Conservation (phyloP, 2,797 vertebrate species). For the Periophthalmus magnuspinnatus region DNA sequence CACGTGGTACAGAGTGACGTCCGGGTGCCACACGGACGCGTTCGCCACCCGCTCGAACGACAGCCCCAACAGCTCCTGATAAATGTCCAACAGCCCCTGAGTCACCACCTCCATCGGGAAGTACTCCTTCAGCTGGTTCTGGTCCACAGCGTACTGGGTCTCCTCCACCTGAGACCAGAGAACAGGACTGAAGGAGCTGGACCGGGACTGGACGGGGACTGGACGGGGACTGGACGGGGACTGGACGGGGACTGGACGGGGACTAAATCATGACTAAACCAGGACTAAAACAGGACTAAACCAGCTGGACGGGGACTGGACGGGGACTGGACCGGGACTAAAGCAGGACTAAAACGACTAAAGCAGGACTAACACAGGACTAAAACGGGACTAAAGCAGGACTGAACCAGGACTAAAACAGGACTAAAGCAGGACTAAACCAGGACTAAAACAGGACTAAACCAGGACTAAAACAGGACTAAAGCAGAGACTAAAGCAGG, state of each 20-base stretch:
- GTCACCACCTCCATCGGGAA: constrained; percentile 98
- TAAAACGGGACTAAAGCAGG: not conserved
- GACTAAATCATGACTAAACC: not conserved
- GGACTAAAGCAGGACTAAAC: not conserved
- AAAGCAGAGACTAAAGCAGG: not conserved
- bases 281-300: not conserved
- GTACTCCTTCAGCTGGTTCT: constrained; percentile 94
- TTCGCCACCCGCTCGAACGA: constrained; percentile 83
- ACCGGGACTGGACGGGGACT: not conserved
- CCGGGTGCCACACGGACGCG: constrained; percentile 88
- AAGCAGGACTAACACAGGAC: not conserved
- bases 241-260: not conserved
- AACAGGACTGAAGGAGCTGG: not conserved
- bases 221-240: not conserved
- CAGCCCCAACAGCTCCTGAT: constrained; percentile 93
- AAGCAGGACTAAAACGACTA: not conserved
- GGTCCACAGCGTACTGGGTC: constrained; percentile 90
- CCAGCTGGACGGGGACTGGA: not conserved
- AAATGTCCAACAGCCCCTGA: constrained; percentile 88
- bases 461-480: not conserved
- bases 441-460: not conserved
- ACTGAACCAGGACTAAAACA: no score
- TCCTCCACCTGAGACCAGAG: constrained; percentile 84
- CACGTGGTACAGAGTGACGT: constrained; percentile 88
- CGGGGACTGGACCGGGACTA: not conserved